phyloP scores from a whole-genome alignment of 2,797 vertebrate genomes.

The Apodemus agrarius region DNA sequence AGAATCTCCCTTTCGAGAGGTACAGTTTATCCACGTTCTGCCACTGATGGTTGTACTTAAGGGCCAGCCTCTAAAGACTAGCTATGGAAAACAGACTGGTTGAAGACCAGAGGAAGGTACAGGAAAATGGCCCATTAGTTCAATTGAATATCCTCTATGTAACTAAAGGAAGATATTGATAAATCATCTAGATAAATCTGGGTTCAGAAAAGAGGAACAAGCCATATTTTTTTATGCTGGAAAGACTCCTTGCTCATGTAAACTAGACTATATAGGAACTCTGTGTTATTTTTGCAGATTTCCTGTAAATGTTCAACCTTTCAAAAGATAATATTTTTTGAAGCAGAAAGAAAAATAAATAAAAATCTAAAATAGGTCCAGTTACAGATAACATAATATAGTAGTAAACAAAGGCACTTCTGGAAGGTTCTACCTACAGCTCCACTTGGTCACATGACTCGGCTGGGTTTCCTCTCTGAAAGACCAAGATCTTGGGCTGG shows the following conservation, averaged over 20 bases:
- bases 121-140: not conserved
- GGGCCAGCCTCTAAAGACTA: no score
- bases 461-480: not conserved
- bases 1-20: not conserved
- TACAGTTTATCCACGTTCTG: no score
- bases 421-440: not conserved
- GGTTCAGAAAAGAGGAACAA: not conserved
- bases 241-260: not conserved
- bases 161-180: not conserved
- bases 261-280: not conserved
- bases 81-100: no score
- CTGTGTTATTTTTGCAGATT: not conserved
- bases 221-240: not conserved
- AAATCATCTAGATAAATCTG: slow-evolving; percentile 8
- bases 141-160: not conserved
- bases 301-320: not conserved
- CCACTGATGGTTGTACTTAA: no score
- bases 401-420: not conserved
- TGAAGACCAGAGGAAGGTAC: not conserved
- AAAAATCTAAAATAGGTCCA: slow-evolving; percentile 41
- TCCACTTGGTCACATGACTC: not conserved
- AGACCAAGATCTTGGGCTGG: not conserved
- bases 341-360: no score
- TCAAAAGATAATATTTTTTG: not conserved
- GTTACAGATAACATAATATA: not conserved